phyloP scores from a whole-genome alignment of 2,113 vertebrate genomes.

The Eira barbara region DNA sequence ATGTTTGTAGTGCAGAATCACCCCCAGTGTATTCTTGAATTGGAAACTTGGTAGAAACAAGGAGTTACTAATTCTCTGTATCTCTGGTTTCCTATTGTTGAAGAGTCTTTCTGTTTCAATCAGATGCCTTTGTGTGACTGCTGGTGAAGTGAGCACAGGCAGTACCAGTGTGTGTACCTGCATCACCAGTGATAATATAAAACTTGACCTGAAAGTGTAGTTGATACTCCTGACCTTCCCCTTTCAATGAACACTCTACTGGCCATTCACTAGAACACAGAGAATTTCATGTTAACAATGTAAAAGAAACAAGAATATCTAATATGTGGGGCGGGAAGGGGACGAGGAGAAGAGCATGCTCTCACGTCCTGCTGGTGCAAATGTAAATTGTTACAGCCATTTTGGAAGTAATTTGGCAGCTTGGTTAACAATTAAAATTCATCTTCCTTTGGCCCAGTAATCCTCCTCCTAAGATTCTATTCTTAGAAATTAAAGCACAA shows the following conservation, averaged over 20 bases:
- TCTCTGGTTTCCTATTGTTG: neutral
- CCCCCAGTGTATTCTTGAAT: neutral
- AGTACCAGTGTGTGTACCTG: neutral
- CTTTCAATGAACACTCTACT: neutral
- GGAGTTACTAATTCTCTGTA: neutral
- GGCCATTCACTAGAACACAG: neutral
- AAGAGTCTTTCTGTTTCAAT: neutral
- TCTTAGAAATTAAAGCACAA: slow-evolving; percentile 49
- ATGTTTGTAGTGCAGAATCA: neutral
- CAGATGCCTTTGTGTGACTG: neutral
- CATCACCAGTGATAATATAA: neutral
- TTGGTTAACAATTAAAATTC: slow-evolving; percentile 45
- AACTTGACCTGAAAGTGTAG: neutral
- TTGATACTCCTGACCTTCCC: neutral
- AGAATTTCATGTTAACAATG: neutral
- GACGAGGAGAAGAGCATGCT: neutral
- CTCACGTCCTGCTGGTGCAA: neutral
- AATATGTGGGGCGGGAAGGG: neutral
- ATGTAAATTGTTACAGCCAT: slow-evolving; percentile 21
- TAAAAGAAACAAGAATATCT: neutral
- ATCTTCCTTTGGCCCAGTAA: neutral
- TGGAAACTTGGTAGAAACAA: neutral
- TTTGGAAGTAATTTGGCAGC: slow-evolving; percentile 26
- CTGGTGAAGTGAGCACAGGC: neutral
- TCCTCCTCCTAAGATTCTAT: neutral